Evolutionary conservation across 2,113 vertebrate species (phyloP).

Genomic region (Bubo scandiacus): DNA sequence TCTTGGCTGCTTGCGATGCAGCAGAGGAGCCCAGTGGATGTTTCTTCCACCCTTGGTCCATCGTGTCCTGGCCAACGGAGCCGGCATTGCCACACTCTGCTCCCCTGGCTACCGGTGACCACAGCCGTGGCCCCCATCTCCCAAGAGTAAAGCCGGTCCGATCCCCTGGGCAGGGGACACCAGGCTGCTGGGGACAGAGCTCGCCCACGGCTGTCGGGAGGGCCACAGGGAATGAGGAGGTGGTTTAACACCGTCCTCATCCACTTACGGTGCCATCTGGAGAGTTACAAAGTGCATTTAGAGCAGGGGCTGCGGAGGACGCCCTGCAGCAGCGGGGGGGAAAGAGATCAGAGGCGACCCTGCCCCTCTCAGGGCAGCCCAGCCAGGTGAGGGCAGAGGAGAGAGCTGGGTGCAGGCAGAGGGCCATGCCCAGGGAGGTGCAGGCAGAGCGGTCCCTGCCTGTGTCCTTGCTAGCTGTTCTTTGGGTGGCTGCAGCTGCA

Average conservation of each 20-base stretch:
- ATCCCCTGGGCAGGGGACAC: background rate
- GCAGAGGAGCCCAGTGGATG: background rate
- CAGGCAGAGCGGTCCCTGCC: background rate
- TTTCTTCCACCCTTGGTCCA: background rate
- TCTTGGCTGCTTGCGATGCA: background rate
- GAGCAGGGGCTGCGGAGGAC: background rate
- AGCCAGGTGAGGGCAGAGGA: background rate
- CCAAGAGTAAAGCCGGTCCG: background rate
- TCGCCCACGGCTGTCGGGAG: rapidly evolving
- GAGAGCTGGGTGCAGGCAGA: background rate
- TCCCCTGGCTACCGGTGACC: background rate
- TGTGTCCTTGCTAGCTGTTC: background rate
- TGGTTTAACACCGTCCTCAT: background rate
- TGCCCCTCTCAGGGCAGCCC: background rate
- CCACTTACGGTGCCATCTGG: background rate
- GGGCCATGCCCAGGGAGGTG: rapidly evolving
- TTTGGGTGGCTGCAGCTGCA: background rate
- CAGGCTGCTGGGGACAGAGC: background rate
- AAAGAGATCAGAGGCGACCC: background rate
- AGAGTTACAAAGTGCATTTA: background rate
- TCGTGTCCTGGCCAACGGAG: background rate
- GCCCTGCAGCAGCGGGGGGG: background rate
- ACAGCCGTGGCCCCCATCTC: background rate
- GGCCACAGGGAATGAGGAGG: rapidly evolving
- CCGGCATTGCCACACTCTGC: background rate